These are phyloP conservation scores for Mesitornis unicolor DNA, from an alignment of 2,113 vertebrate genomes.

Conservation along the genomic window DNA sequence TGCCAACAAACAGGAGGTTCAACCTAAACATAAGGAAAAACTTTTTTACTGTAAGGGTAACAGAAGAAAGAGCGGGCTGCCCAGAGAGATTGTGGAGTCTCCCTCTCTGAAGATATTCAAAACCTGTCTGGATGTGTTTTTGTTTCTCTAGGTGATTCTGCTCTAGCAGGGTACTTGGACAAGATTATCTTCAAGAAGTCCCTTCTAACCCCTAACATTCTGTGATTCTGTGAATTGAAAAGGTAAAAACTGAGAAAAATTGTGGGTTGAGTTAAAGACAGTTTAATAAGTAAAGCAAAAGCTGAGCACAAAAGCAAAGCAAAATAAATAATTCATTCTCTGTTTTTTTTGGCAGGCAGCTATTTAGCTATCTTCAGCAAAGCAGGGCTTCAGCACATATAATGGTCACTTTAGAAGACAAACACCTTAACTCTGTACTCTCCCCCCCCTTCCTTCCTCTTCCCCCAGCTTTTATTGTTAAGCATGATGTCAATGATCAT, in stretches of 20 bases:
- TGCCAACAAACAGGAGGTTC: too few relatives aligned
- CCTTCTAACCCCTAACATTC: too few relatives aligned
- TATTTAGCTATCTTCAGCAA: neutral
- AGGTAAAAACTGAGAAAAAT: neutral
- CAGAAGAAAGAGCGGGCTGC: too few relatives aligned
- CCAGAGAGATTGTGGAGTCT: too few relatives aligned
- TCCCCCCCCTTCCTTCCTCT: neutral
- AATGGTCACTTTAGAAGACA: neutral
- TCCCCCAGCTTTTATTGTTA: neutral
- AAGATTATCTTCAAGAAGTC: too few relatives aligned
- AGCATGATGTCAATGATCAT: neutral
- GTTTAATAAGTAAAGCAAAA: neutral
- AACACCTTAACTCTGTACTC: fast-evolving
- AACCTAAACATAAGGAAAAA: too few relatives aligned
- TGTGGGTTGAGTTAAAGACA: neutral
- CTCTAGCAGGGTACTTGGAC: too few relatives aligned
- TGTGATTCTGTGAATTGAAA: too few relatives aligned
- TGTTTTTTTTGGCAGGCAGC: neutral
- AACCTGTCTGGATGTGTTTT: too few relatives aligned
- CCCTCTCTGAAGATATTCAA: too few relatives aligned
- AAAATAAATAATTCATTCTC: neutral
- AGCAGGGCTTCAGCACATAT: neutral
- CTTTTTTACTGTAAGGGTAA: too few relatives aligned
- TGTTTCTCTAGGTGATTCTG: too few relatives aligned
- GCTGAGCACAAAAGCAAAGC: neutral